Base-by-base conservation (phyloP, 2,797 vertebrate species). In the Mus caroli region DNA sequence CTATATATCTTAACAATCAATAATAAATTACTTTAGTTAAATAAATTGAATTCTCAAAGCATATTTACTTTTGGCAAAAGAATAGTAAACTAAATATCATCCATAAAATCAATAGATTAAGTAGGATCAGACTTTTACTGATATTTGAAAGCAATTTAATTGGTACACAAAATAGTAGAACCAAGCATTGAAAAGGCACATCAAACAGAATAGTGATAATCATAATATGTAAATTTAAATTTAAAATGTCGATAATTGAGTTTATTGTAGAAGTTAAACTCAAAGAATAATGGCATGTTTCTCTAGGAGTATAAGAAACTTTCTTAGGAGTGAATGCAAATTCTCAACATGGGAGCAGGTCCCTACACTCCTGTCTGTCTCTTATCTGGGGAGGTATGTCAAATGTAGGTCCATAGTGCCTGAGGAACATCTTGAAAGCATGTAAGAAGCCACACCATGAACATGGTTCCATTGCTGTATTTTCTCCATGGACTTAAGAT, bases 341-440 rank as follows among this genome's bases (percentile, higher is more conserved):
- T 87, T 17, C 17, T 87, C 12, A 52, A 50, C 40, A 46, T 69
- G 71, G 13, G 10, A 84, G 26, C 43, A 37, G n/a, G 8, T 24
- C 37, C n/a, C 24, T 79, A 34, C 7, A 43, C 10, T 40, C n/a
- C 56, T 17, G 14, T 10, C 56, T 84, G 79, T 54, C 22, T 62
- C 92, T 80, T 76, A 10, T 71, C 69, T 75, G 28, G 34, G 83
- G 31, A 73, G 12, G 85, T 37, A 31, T 7, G 17, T 87, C 69
- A 69, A 2, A 13, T 0, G 4, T 1, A 20, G 5, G 8, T 34
- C 17, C 0, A 1, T 64, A 56, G 82, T 67, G 26, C 58, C 28
- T 13, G 58, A 71, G 77, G 56, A 97, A 50, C 69, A 77, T 46
- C 96, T 69, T 92, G 71, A 92, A 95, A 88, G 40, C 69, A 46